A percentile compares a stretch with the other conserved stretches of the same genome.
These are phyloP conservation scores for Paralvinella palmiformis DNA, from an alignment of 1,140 invertebrate species.

Conservation along the genomic window DNA sequence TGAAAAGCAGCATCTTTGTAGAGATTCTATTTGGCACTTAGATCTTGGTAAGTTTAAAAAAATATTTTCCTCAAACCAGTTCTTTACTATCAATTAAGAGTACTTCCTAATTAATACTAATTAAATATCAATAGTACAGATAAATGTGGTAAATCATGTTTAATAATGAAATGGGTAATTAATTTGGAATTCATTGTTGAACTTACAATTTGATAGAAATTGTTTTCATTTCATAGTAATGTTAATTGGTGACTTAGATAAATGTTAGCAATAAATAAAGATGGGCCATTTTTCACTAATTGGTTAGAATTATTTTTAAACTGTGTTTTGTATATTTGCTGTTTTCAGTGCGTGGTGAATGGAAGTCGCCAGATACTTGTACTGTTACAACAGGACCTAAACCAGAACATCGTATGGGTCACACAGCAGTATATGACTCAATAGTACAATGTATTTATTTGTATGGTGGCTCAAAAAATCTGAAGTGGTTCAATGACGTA, in stretches of 20 bases:
- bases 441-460: slow-evolving; percentile 43
- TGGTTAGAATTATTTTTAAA: too few species aligned
- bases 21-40: slow-evolving; percentile 42
- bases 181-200: too few species aligned
- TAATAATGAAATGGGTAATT: too few species aligned
- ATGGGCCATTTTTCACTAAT: too few species aligned
- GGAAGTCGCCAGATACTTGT: too few species aligned
- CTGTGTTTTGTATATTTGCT: too few species aligned
- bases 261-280: too few species aligned
- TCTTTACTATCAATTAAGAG: background rate
- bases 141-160: too few species aligned
- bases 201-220: too few species aligned
- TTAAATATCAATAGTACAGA: background rate
- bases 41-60: slow-evolving; percentile 34
- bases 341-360: too few species aligned
- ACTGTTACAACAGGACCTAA: slow-evolving; percentile 33
- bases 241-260: too few species aligned
- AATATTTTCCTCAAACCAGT: background rate
- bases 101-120: background rate
- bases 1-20: slow-evolving; percentile 38
- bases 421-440: slow-evolving; percentile 45
- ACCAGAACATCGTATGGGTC: slow-evolving; percentile 44
- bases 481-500: slow-evolving; percentile 47
- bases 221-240: too few species aligned
- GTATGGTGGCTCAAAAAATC: slow-evolving; percentile 46